phyloP scores from a whole-genome alignment of 2,113 vertebrate species.

The Tetrao urogallus region DNA sequence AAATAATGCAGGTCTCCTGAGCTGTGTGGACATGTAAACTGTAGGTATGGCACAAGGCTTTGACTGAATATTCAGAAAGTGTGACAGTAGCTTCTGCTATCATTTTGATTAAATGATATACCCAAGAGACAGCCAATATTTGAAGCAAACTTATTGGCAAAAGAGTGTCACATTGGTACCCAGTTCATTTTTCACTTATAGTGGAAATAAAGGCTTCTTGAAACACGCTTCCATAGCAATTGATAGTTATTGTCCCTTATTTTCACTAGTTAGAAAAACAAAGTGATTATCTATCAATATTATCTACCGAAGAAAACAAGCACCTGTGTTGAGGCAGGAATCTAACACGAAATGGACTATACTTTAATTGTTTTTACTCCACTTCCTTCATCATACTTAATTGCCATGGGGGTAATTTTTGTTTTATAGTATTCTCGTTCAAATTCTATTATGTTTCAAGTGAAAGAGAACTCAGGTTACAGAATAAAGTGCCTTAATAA shows the following conservation, averaged over 20 bases:
- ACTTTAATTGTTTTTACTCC: neutral
- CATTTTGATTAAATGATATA: slow-evolving; percentile 36
- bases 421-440: neutral
- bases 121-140: slow-evolving; percentile 5
- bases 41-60: slow-evolving; percentile 15
- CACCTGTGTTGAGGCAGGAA: neutral
- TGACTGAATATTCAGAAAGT: neutral
- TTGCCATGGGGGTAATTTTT: neutral
- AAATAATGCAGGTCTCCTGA: neutral
- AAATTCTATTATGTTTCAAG: neutral
- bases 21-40: neutral
- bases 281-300: neutral
- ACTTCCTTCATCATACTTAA: neutral
- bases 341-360: neutral
- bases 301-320: neutral
- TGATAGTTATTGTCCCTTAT: neutral
- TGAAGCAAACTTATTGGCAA: neutral
- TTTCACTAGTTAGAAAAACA: neutral
- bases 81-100: neutral
- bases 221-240: neutral
- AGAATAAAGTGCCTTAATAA: neutral
- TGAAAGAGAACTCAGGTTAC: neutral
- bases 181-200: neutral
- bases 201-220: neutral
- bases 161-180: slow-evolving; percentile 13